These are phyloP conservation scores for Sinosuthora webbiana DNA, from an alignment of 2,113 vertebrate species.

Conservation along the genomic window DNA sequence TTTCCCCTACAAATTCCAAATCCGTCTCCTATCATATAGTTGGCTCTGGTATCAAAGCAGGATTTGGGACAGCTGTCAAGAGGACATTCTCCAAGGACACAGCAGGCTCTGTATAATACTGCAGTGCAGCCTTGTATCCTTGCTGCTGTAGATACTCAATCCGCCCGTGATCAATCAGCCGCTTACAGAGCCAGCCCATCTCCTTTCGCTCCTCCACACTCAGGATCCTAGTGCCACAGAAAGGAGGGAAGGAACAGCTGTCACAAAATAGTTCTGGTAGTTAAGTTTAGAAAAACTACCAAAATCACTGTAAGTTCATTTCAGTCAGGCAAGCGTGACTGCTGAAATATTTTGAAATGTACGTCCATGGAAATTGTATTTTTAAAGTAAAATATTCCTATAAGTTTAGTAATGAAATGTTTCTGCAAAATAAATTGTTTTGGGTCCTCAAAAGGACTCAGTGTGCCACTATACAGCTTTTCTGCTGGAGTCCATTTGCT, in stretches of 20 bases:
- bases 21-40: background rate
- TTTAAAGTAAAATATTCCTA: background rate
- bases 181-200: constrained; percentile 87
- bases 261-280: background rate
- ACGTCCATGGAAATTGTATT: background rate
- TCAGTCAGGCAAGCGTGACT: background rate
- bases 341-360: background rate
- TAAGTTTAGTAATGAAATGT: background rate
- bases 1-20: background rate
- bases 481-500: background rate
- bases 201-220: constrained; percentile 80
- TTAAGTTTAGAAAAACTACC: background rate
- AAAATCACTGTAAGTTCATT: background rate
- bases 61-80: constrained; percentile 83
- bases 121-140: constrained; percentile 79
- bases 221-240: constrained; percentile 71
- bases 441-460: too few relatives aligned
- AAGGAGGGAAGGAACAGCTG: background rate
- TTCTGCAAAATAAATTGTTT: too few relatives aligned
- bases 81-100: constrained; percentile 93
- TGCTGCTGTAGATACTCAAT: constrained; percentile 79
- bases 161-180: constrained; percentile 87
- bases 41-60: constrained; percentile 12
- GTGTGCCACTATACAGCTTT: background rate
- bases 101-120: constrained; percentile 74